phyloP scores from a whole-genome alignment of 2,888 invertebrate species.

The Dastarcus helophoroides region DNA sequence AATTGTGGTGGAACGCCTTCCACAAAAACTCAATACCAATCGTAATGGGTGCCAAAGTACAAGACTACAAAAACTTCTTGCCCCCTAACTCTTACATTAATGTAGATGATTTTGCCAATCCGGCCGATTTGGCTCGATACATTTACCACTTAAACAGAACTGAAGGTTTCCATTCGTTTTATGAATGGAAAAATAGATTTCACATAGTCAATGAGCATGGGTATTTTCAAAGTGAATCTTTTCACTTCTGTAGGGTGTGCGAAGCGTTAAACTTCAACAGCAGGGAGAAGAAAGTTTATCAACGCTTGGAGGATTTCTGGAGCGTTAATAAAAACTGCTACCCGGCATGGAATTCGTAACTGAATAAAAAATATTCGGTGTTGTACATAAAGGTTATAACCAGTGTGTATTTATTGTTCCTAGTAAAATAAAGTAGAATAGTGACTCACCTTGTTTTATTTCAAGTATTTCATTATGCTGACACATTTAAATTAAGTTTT shows the following conservation, averaged over 20 bases:
- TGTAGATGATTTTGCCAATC: conserved; percentile 42
- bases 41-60: conserved; percentile 47
- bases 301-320: conserved; percentile 36
- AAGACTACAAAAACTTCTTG: conserved; percentile 39
- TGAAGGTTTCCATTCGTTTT: conserved; percentile 38
- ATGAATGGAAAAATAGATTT: conserved; percentile 49
- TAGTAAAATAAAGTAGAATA: no score
- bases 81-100: conserved; percentile 55
- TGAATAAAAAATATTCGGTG: no score
- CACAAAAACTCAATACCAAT: conserved; percentile 51
- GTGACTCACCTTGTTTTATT: no score
- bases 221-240: conserved; percentile 48
- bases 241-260: conserved; percentile 53
- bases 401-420: no score
- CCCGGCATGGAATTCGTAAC: not conserved
- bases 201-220: conserved; percentile 54
- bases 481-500: no score
- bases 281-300: conserved; percentile 32
- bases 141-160: conserved; percentile 39
- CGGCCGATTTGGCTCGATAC: conserved; percentile 42
- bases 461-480: no score
- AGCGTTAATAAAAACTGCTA: conserved; percentile 23
- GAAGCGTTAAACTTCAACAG: conserved; percentile 56
- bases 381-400: no score
- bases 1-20: conserved; percentile 55